Conservation (phyloP, 2,888 invertebrate species). For the Cephus rjabovi region DNA sequence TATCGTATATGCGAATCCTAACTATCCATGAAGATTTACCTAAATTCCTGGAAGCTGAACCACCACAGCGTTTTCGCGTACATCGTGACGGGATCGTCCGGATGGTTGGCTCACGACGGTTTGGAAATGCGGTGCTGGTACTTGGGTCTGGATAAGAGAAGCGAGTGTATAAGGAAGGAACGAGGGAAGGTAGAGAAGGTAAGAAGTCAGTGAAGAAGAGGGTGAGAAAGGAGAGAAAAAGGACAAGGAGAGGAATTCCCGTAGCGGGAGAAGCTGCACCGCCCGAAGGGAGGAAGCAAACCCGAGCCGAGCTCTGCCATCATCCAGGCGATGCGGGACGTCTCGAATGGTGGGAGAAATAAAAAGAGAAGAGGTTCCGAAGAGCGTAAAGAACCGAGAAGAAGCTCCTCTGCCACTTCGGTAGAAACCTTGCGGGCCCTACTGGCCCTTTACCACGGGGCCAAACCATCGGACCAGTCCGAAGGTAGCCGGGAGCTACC, state of each 20-base stretch:
- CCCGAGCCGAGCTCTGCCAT: slow-evolving; percentile 25
- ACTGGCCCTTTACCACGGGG: background rate
- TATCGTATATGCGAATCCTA: background rate
- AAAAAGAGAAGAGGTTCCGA: slow-evolving; percentile 6
- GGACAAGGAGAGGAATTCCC: slow-evolving; percentile 29
- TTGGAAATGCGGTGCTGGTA: background rate
- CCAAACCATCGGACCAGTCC: slow-evolving; percentile 10
- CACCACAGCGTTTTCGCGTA: background rate
- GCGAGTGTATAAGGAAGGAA: background rate
- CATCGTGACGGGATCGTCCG: background rate
- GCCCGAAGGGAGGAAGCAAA: slow-evolving; percentile 54
- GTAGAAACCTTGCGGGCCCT: slow-evolving; percentile 1
- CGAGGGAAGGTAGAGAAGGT: background rate
- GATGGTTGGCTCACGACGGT: background rate
- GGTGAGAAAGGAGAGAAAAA: background rate
- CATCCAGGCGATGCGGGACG: slow-evolving; percentile 25
- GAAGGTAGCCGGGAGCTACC: slow-evolving; percentile 18
- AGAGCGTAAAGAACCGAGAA: slow-evolving; percentile 16
- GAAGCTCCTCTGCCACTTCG: slow-evolving; percentile 17
- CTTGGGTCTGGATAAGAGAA: background rate
- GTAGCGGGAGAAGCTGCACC: slow-evolving; percentile 55
- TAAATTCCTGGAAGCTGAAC: background rate
- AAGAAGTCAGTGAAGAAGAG: background rate
- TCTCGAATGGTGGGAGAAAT: slow-evolving; percentile 25
- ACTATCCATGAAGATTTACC: background rate